Conservation (phyloP, 2,113 vertebrate genomes). For the Octodon degus region DNA sequence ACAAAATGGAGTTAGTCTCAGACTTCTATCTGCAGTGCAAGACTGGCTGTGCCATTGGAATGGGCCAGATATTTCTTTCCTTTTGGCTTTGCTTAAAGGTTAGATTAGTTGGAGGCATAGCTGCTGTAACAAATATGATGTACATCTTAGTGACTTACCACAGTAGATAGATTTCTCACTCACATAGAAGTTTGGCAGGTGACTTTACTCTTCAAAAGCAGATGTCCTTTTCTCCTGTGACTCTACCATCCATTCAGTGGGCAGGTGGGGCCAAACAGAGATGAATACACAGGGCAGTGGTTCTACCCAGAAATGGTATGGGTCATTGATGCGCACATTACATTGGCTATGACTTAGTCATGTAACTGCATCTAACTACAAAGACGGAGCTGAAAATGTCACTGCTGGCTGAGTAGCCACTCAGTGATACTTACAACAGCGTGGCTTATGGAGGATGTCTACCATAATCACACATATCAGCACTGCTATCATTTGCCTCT, state of each 20-base stretch:
- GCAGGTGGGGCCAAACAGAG: neutral
- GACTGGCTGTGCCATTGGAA: neutral
- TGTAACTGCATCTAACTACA: neutral
- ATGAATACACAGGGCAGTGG: neutral
- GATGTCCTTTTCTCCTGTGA: neutral
- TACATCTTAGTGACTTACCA: neutral
- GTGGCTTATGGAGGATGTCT: neutral
- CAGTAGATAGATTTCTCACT: neutral
- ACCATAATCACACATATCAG: neutral
- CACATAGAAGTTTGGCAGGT: neutral
- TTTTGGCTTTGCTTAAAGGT: constrained; percentile 25
- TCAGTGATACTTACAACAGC: neutral
- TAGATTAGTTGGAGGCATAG: neutral
- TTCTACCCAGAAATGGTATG: neutral
- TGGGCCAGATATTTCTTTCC: neutral
- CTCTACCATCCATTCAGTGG: neutral
- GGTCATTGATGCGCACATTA: neutral
- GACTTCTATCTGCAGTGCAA: neutral
- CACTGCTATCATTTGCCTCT: neutral
- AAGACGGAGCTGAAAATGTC: neutral
- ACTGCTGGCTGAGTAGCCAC: neutral
- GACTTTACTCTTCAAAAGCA: neutral
- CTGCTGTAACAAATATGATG: neutral
- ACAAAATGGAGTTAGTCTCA: neutral
- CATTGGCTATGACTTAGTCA: neutral